These are phyloP conservation scores for Hemicordylus capensis DNA, from an alignment of 2,113 vertebrate genomes.

Conservation along the genomic window DNA sequence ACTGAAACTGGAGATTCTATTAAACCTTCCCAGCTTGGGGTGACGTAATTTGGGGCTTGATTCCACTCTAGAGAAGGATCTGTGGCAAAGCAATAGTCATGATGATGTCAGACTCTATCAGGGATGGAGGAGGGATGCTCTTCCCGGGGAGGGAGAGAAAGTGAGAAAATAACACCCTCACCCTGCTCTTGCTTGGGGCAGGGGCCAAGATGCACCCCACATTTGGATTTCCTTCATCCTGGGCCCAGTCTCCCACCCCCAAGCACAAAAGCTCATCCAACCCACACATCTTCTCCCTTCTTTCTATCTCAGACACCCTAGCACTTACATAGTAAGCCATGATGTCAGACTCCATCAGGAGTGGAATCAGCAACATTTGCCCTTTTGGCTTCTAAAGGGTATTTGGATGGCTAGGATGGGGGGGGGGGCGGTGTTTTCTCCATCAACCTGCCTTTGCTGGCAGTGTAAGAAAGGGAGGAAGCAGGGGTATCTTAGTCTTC, in stretches of 20 bases:
- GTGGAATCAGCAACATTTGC: not conserved
- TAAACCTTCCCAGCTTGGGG: not conserved
- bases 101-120: conserved; percentile 24
- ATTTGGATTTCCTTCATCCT: not conserved
- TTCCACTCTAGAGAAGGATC: not conserved
- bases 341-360: not conserved
- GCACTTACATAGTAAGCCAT: too few relatives aligned
- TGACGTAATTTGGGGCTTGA: not conserved
- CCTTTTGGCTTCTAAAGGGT: not conserved
- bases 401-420: too few relatives aligned
- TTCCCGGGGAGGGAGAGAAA: too few relatives aligned
- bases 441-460: too few relatives aligned
- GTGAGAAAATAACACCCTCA: too few relatives aligned
- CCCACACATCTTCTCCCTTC: too few relatives aligned
- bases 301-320: not conserved
- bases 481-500: too few relatives aligned
- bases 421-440: too few relatives aligned
- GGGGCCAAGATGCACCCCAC: not conserved
- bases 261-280: too few relatives aligned
- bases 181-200: not conserved
- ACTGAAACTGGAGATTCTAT: not conserved
- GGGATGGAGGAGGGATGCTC: not conserved
- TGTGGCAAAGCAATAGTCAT: not conserved
- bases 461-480: too few relatives aligned
- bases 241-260: not conserved